These are phyloP conservation scores for Eretmochelys imbricata DNA, from an alignment of 2,113 vertebrate genomes.

Conservation along the genomic window DNA sequence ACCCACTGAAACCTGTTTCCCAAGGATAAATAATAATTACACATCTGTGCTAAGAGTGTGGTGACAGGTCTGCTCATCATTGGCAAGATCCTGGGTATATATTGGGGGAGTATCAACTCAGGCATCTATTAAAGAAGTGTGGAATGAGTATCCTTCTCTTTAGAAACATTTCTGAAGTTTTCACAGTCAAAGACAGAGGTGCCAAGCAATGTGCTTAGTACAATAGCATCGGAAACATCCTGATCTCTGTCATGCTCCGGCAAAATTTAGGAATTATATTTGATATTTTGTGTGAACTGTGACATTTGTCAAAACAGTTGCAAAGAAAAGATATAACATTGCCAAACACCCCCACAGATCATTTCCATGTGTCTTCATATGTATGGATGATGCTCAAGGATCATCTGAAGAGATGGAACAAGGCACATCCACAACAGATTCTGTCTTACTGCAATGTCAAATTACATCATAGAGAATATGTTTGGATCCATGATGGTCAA, in stretches of 20 bases:
- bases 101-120: not conserved
- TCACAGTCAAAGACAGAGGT: not conserved
- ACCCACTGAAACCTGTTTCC: not conserved
- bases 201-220: not conserved
- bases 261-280: not conserved
- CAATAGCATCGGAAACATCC: not conserved
- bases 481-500: not conserved
- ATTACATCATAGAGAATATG: not conserved
- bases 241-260: not conserved
- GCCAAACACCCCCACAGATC: not conserved
- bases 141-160: not conserved
- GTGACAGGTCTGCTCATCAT: not conserved
- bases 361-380: not conserved
- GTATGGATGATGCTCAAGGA: not conserved
- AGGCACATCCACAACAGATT: not conserved
- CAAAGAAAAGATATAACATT: not conserved
- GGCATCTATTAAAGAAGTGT: not conserved
- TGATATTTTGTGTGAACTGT: not conserved
- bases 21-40: not conserved
- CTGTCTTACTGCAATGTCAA: not conserved
- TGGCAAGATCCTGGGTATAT: not conserved
- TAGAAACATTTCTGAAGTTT: not conserved
- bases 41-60: not conserved
- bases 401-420: not conserved
- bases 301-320: not conserved